A percentile compares a stretch with the other conserved stretches of the same genome.
phyloP scores from a whole-genome alignment of 2,113 vertebrate species.

The Ptilorrhoa leucosticta region DNA sequence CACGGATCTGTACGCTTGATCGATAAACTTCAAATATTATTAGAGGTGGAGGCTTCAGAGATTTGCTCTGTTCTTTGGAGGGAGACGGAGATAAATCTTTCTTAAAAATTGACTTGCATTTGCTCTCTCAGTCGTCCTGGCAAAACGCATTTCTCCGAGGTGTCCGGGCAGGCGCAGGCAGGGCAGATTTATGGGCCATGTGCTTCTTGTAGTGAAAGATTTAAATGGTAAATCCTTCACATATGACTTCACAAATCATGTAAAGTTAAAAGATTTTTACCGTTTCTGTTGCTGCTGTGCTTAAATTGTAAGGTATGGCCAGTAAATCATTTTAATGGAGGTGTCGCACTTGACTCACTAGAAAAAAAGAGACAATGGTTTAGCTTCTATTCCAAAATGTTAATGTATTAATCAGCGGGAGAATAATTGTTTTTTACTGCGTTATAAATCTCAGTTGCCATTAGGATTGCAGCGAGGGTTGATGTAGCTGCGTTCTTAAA shows the following conservation, averaged over 20 bases:
- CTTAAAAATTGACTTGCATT: constrained; percentile 84
- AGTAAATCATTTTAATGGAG: constrained; percentile 89
- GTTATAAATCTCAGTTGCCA: constrained; percentile 76
- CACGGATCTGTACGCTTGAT: constrained; percentile 87
- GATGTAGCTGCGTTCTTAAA: constrained; percentile 72
- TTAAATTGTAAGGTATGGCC: constrained; percentile 84
- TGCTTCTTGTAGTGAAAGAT: constrained; percentile 89
- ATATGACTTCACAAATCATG: constrained; percentile 93
- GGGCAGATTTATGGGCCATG: constrained; percentile 85
- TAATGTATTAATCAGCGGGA: constrained; percentile 84
- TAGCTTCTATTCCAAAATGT: constrained; percentile 82
- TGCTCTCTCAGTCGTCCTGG: constrained; percentile 80
- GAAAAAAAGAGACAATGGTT: constrained; percentile 73
- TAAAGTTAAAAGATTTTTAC: constrained; percentile 88
- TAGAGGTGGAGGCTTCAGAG: constrained; percentile 85
- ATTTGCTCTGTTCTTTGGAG: constrained; percentile 83
- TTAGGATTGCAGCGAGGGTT: constrained; percentile 70
- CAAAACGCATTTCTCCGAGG: constrained; percentile 80
- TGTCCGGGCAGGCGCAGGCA: constrained; percentile 65
- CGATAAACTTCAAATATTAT: constrained; percentile 92
- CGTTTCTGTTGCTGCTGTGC: constrained; percentile 84
- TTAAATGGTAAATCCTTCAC: constrained; percentile 92
- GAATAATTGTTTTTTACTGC: constrained; percentile 79
- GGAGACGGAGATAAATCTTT: constrained; percentile 87
- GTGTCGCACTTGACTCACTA: constrained; percentile 76